Evolutionary conservation across 2,113 vertebrate species (phyloP), one percentile per base, ranked within the genome.

Genomic region (Marmota monax): DNA sequence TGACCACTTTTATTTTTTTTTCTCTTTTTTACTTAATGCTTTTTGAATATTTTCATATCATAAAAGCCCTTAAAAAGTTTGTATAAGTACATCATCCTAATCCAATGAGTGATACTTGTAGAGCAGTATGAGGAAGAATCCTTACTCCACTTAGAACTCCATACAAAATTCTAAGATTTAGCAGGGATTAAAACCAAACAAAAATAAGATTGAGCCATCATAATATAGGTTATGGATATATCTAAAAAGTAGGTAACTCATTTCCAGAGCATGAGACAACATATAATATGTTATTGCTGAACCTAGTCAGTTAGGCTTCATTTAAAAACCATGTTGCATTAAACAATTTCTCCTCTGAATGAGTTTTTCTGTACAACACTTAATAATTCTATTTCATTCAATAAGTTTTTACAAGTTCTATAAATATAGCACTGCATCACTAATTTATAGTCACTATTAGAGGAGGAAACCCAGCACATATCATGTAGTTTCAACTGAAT

Each of bases 41-140:
- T 56, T 93, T 89, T 93, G 56, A 90, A 88, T 51, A 96, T 70
- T 90, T 84, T 92, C 85, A 80, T 85, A 67, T 95, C 7, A 27
- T 7, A 80, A 11, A 88, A 95, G 56, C 25, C 72, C 72, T 74
- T n/a, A 94, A 93, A 94, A 56, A 45, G 69, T 77, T 39, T 67
- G 34, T 20, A 23, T 91, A 92, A 79, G 2, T 34, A 48, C 18
- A 61, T 77, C 37, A 83, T 3, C 86, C n/a, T 5, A 58, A 37
- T 65, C 25, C 29, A 63, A 22, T 42, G 16, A 39, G 95, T 88
- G n/a, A 70, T 27, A 39, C 76, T 70, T 83, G 18, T 79, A 93
- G 63, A 89, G 4, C 25, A 84, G 3, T 23, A 42, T 79, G 22
- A 77, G 48, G 14, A 84, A 83, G 25, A 85, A 69, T 48, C 27